Percentiles rank a stretch among this genome's conserved stretches.
These are phyloP conservation scores for Gortyna flavago DNA, from an alignment of 2,888 invertebrate genomes.

Conservation along the genomic window DNA sequence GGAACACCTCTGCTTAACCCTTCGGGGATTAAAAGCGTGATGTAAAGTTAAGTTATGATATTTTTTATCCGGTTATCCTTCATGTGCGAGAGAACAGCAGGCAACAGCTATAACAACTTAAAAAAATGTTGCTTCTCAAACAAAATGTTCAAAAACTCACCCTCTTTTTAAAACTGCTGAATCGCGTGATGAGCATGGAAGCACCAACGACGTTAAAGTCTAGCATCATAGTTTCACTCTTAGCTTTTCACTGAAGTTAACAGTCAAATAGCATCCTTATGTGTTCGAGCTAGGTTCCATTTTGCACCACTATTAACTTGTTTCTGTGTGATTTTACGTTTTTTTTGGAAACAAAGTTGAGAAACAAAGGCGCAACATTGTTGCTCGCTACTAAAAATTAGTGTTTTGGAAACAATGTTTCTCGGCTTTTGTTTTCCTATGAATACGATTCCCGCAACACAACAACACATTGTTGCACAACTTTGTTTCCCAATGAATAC, in stretches of 20 bases:
- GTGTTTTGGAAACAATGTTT: neutral
- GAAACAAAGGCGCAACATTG: neutral
- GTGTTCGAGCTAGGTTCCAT: neutral
- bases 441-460: neutral
- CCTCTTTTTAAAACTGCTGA: constrained; percentile 67
- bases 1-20: no score
- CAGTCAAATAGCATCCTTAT: neutral
- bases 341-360: neutral
- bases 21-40: no score
- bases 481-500: neutral
- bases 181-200: constrained; percentile 68
- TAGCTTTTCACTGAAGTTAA: constrained; percentile 14
- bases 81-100: no score
- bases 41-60: no score
- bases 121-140: no score
- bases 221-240: constrained; percentile 64
- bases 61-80: no score
- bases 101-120: no score
- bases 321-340: neutral
- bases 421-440: neutral
- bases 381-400: neutral
- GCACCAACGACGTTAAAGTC: constrained; percentile 67
- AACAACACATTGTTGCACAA: neutral
- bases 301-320: neutral
- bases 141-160: constrained; percentile 62